These are phyloP conservation scores for Tenodera sinensis DNA, from an alignment of 2,888 invertebrate genomes.

Conservation along the genomic window DNA sequence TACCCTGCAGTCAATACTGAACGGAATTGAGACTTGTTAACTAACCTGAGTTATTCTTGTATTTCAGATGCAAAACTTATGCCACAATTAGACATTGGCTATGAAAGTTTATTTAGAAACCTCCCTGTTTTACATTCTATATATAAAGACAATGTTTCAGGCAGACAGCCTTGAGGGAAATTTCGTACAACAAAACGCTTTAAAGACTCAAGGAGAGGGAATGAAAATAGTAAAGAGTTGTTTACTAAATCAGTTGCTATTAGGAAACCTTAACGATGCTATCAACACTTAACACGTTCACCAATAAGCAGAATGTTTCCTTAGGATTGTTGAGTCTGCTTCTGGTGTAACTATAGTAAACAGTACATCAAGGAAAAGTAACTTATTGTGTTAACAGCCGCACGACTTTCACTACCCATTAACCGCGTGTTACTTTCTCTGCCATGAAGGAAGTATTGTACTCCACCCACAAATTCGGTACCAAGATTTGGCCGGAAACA, in stretches of 20 bases:
- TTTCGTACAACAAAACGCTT: not conserved
- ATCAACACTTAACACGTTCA: not conserved
- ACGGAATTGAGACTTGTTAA: too few species aligned
- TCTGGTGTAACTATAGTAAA: too few species aligned
- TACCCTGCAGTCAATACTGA: too few species aligned
- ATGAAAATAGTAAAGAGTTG: not conserved
- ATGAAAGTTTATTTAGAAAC: not conserved
- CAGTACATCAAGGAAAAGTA: too few species aligned
- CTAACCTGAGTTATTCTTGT: too few species aligned
- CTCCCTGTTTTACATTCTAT: not conserved
- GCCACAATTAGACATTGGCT: not conserved
- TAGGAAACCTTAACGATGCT: not conserved
- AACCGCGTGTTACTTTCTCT: too few species aligned
- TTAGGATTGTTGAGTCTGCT: too few species aligned
- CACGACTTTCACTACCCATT: too few species aligned
- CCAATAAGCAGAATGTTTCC: not conserved
- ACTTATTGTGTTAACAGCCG: too few species aligned
- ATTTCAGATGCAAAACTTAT: not conserved
- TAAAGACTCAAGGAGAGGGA: not conserved
- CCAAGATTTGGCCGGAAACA: too few species aligned
- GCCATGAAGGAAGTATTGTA: too few species aligned
- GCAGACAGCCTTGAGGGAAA: not conserved
- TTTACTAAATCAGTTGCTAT: not conserved
- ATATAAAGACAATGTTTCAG: not conserved
- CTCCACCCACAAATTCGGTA: too few species aligned